Base-by-base conservation (phyloP, 2,113 vertebrate genomes). In the Mobula hypostoma region DNA sequence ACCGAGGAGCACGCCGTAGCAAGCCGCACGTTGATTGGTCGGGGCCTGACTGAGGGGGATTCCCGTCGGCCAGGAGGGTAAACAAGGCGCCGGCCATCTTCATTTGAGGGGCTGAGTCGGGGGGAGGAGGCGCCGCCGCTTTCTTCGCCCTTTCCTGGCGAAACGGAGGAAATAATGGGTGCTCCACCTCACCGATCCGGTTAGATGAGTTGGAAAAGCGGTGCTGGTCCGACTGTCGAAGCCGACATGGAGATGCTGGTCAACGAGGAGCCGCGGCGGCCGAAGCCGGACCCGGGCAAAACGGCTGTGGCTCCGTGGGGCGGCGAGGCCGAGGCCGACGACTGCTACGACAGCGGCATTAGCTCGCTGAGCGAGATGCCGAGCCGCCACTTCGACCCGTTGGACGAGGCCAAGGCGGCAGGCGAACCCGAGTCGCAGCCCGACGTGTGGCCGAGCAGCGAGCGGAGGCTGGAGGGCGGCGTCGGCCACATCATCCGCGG, bases 331-430 rank as follows among this genome's bases (percentile, higher is more conserved):
- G 91, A 95, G 93, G 80, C 94, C 27, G 95, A 96, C 11, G 97
- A 97, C 70, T 97, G 97, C 97, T 98, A 97, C 94, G 97, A 98
- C 96, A 97, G 97, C 94, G 97, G 97, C 32, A 95, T 98, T 83
- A 97, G 97, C 14, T 97, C 96, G 21, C 95, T 97, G 66, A 96
- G 95, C 61, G 96, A 95, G 58, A 14, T 90, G 85, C 85, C 66
- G 85, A 32, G n/a, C 61, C n/a, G 85, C 1, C 61, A 90, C 5
- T 90, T 90, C 29, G 61, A 17, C 0, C 56, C 58, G 58, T 14
- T n/a, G 27, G 58, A 58, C 5, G 27, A 2, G 14, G 61, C 63
- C 14, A 27, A 66, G 24, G 61, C 3, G 58, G 3, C 0, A 5
- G 83, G 82, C 24, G 95, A 76, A 88, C 95, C 94, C 94, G 94